Evolutionary conservation across 2,113 vertebrate species (phyloP).

Genomic region (Falcunculus frontatus): DNA sequence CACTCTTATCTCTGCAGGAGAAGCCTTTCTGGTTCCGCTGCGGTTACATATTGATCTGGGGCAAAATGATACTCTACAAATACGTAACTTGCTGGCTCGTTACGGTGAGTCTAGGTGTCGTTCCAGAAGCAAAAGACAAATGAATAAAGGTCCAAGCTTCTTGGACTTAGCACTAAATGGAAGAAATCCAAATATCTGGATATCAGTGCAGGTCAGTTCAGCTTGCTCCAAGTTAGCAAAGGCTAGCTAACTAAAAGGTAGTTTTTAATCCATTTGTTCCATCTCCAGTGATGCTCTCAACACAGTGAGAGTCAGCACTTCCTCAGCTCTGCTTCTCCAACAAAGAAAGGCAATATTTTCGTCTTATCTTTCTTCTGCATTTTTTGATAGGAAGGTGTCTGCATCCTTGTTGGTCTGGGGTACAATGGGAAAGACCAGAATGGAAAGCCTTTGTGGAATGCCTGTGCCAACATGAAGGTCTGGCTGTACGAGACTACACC

Average conservation of each 20-base stretch:
- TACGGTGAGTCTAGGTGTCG: conserved; percentile 78
- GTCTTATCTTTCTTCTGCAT: background rate
- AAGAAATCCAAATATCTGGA: background rate
- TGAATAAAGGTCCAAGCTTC: background rate
- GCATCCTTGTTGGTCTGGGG: conserved; percentile 88
- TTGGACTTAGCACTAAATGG: background rate
- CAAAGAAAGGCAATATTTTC: background rate
- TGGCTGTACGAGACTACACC: conserved; percentile 94
- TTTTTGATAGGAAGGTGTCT: conserved; percentile 87
- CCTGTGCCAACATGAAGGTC: conserved; percentile 95
- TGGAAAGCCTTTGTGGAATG: conserved; percentile 81
- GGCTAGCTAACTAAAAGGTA: background rate
- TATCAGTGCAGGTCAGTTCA: background rate
- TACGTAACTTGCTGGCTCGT: conserved; percentile 98
- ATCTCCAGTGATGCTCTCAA: background rate
- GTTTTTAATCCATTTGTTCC: background rate
- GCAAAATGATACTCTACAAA: conserved; percentile 92
- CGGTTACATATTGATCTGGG: conserved; percentile 90
- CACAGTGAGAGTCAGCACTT: background rate
- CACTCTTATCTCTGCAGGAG: conserved; percentile 68
- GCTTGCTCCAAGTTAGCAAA: background rate
- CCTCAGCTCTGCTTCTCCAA: background rate
- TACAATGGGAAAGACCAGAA: conserved; percentile 79
- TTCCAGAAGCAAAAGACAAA: background rate
- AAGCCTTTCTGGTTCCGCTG: conserved; percentile 92